Conservation (phyloP, 1,140 invertebrate species). For the Brachionus sp. region DNA sequence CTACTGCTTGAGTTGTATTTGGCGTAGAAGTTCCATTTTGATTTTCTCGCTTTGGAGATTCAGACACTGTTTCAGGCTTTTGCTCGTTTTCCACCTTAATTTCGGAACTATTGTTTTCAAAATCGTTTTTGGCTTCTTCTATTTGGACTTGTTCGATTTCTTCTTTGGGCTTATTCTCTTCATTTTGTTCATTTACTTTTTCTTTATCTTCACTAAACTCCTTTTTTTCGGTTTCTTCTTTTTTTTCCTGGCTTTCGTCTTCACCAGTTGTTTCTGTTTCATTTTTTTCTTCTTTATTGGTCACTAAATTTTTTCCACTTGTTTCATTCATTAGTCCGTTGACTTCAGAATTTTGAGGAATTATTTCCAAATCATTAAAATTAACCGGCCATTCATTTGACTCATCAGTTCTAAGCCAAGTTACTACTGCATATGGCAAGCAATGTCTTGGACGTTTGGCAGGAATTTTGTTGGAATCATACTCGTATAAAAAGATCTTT, state of each 20-base stretch:
- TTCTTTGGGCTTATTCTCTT: background rate
- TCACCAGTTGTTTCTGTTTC: background rate
- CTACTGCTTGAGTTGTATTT: background rate
- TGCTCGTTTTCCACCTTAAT: background rate
- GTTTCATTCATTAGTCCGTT: background rate
- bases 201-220: background rate
- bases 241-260: background rate
- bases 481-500: slow-evolving; percentile 26
- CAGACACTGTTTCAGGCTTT: background rate
- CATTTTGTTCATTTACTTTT: background rate
- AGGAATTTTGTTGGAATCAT: slow-evolving; percentile 10
- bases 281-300: background rate
- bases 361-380: slow-evolving; percentile 28
- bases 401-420: background rate
- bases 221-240: background rate
- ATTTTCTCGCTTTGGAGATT: background rate
- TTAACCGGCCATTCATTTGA: slow-evolving; percentile 21
- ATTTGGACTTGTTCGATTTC: background rate
- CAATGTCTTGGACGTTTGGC: slow-evolving; percentile 1
- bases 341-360: background rate
- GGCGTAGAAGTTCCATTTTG: background rate
- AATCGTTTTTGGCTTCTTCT: background rate
- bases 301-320: background rate
- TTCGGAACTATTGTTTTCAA: background rate
- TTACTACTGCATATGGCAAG: slow-evolving; percentile 20